Conservation (phyloP, 2,888 invertebrate species). For the Cataglyphis altisquamis region DNA sequence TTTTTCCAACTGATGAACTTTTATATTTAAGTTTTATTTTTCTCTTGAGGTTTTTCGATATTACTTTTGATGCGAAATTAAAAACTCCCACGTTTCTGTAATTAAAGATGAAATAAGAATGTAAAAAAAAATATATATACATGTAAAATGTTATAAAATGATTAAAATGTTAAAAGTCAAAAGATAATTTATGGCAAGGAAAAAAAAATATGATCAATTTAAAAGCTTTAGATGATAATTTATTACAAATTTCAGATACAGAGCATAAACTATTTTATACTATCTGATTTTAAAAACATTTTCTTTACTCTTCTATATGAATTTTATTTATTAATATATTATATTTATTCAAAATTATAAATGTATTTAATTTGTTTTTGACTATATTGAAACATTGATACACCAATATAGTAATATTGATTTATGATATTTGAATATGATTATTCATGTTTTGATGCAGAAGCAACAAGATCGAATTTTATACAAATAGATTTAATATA, state of each 20-base stretch:
- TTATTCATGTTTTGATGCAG: not conserved
- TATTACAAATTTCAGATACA: not conserved
- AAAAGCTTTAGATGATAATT: constrained; percentile 94
- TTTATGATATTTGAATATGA: not conserved
- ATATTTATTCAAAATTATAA: not conserved
- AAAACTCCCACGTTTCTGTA: too few species aligned
- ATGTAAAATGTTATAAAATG: too few species aligned
- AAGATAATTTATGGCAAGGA: constrained; percentile 98
- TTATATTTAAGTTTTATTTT: too few species aligned
- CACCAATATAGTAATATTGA: not conserved
- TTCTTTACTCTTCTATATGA: not conserved
- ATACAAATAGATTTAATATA: too few species aligned
- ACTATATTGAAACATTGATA: not conserved
- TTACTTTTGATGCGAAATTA: too few species aligned
- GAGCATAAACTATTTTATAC: not conserved
- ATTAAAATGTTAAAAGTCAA: constrained; percentile 86
- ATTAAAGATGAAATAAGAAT: too few species aligned
- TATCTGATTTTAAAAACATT: not conserved
- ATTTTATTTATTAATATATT: not conserved
- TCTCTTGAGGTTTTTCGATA: too few species aligned
- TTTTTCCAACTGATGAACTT: too few species aligned
- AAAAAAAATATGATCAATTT: constrained; percentile 93
- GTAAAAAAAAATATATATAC: too few species aligned
- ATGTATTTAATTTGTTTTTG: not conserved
- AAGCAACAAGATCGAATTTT: not conserved